Evolutionary conservation across 64 coral and sea anemone species (phyloP).

Genomic region (Anthopleura sola): DNA sequence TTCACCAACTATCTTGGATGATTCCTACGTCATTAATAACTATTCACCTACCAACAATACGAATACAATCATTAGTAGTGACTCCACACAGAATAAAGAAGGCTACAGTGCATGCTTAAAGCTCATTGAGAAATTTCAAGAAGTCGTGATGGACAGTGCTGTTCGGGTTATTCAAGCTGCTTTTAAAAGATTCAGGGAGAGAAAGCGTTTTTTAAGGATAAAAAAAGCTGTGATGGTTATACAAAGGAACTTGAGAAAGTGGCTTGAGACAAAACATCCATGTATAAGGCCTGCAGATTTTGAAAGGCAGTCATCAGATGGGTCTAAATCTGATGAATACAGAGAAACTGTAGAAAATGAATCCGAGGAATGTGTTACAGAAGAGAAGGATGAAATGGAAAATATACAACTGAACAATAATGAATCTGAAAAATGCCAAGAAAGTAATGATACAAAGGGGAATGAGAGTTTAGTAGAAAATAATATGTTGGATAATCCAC

Average conservation of each 20-base stretch:
- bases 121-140: constrained; percentile 90
- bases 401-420: background rate
- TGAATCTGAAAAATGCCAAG: background rate
- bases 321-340: constrained; percentile 28
- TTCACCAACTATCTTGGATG: background rate
- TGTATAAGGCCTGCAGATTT: constrained; percentile 1
- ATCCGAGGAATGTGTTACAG: background rate
- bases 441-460: background rate
- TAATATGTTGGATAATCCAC: background rate
- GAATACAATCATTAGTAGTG: background rate
- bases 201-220: constrained; percentile 68
- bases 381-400: background rate
- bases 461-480: background rate
- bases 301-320: constrained; percentile 18
- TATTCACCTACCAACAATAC: background rate
- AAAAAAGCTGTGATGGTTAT: constrained; percentile 75
- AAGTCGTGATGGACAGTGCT: constrained; percentile 83
- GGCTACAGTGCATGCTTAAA: constrained; percentile 81
- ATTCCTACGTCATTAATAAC: background rate
- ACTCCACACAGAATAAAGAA: constrained; percentile 30
- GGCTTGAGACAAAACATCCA: constrained; percentile 31
- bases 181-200: constrained; percentile 77
- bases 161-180: constrained; percentile 89
- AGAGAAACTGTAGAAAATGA: background rate
- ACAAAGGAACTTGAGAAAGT: constrained; percentile 65